Evolutionary conservation across 2,797 vertebrate species (phyloP), one percentile per base, ranked within the genome.

Genomic region (Muscicapa striata): DNA sequence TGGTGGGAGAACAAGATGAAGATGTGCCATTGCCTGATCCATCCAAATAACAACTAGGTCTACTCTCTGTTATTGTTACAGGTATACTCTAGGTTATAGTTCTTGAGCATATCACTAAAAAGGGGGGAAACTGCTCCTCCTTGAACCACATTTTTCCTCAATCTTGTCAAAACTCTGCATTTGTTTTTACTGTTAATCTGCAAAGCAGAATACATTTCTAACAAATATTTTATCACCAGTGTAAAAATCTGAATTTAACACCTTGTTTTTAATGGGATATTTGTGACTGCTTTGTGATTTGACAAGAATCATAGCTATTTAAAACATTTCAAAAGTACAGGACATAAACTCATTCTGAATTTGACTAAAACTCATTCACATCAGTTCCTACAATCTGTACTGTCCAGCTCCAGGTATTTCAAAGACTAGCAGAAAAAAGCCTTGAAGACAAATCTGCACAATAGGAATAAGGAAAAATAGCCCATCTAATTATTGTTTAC

Each of bases 71-170:
- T 66, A 72, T 7, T 54, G 7, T 32, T 87, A 75, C 5, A 62
- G 6, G 22, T 68, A 45, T 74, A 30, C 10, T 45, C 29, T 30
- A 10, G 16, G 20, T 32, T 67, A 66, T 0, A 66, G 20, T 14
- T 80, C 59, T 63, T 61, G 13, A 89, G 43, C 40, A 41, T 27
- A 52, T 9, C 19, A 54, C 21, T 45, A 51, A 48, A 41, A 36
- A 8, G 1, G 13, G 24, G 27, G 19, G 3, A 19, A 32, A 15
- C 26, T 1, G 0, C 5, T 7, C 8, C 5, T 2, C 45, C 15
- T 5, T 5, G 7, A 64, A 64, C 15, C 27, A 26, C 10, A 20
- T 64, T 81, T 48, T 38, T 76, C 24, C 36, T 84, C 27, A 48
- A 18, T 29, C 13, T 17, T 34, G 11, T 22, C 27, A 93, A 73